phyloP scores from a whole-genome alignment of 2,113 vertebrate genomes.

The Perognathus longimembris region DNA sequence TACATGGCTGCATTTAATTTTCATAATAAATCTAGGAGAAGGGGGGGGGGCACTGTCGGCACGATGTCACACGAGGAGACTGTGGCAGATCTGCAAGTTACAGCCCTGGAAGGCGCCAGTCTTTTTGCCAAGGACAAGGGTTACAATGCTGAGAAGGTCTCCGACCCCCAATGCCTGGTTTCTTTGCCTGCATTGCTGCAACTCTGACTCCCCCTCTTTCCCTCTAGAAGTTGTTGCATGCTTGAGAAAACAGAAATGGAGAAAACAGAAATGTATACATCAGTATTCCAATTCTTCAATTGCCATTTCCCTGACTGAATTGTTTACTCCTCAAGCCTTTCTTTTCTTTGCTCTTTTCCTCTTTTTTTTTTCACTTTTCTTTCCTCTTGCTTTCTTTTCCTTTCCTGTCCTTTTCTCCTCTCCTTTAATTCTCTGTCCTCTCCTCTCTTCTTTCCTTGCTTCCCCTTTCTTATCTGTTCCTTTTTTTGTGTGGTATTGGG shows the following conservation, averaged over 20 bases:
- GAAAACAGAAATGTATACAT: too few species aligned
- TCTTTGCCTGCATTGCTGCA: neutral
- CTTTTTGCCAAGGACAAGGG: neutral
- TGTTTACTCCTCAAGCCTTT: neutral
- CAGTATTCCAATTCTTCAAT: neutral
- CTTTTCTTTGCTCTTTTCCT: too few species aligned
- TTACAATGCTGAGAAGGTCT: rapidly evolving
- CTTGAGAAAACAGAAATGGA: too few species aligned
- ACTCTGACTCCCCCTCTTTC: too few species aligned
- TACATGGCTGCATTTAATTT: rapidly evolving
- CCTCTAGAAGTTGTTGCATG: too few species aligned
- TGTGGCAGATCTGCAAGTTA: neutral
- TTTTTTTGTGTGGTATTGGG: too few species aligned
- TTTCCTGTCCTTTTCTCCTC: too few species aligned
- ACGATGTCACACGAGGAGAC: neutral
- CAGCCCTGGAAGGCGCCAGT: neutral
- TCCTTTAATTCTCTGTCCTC: too few species aligned
- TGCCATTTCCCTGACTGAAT: neutral
- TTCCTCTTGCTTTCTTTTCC: too few species aligned
- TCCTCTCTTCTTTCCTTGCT: too few species aligned
- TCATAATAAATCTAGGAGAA: neutral
- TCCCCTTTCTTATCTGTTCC: too few species aligned
- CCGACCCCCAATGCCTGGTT: rapidly evolving
- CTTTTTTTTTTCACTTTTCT: too few species aligned
- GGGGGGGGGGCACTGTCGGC: neutral